These are phyloP conservation scores for Polypterus senegalus DNA, from an alignment of 2,113 vertebrate species.

Conservation along the genomic window DNA sequence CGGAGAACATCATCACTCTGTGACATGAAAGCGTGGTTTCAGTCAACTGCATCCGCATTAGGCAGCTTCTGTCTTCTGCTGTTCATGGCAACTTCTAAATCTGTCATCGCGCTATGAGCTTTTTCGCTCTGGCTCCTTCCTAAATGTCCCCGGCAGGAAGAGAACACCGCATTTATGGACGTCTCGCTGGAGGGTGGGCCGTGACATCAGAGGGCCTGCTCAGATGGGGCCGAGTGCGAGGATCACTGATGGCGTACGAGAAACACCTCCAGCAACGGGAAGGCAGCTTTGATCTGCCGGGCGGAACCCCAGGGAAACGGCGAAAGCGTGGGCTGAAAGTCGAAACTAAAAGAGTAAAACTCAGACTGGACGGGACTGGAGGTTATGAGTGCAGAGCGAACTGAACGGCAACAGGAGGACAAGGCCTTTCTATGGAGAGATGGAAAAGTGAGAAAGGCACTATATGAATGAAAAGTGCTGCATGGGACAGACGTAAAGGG, in stretches of 20 bases:
- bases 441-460: too few species aligned
- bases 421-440: too few species aligned
- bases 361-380: too few species aligned
- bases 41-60: constrained; percentile 81
- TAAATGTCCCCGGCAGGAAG: constrained; percentile 54
- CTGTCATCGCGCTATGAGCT: constrained; percentile 82
- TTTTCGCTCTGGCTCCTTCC: constrained; percentile 65
- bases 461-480: too few species aligned
- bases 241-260: constrained; percentile 36
- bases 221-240: constrained; percentile 49
- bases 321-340: too few species aligned
- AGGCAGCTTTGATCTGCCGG: too few species aligned
- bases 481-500: too few species aligned
- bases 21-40: constrained; percentile 63
- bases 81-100: constrained; percentile 97
- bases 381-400: too few species aligned
- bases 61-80: constrained; percentile 76
- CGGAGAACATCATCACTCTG: constrained; percentile 89
- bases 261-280: constrained; percentile 19
- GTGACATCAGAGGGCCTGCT: constrained; percentile 53
- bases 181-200: constrained; percentile 61
- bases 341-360: too few species aligned
- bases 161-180: constrained; percentile 56
- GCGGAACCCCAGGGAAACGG: too few species aligned
- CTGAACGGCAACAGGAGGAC: too few species aligned